Base-by-base conservation (phyloP, 2,797 vertebrate genomes). In the Meda fulgida region DNA sequence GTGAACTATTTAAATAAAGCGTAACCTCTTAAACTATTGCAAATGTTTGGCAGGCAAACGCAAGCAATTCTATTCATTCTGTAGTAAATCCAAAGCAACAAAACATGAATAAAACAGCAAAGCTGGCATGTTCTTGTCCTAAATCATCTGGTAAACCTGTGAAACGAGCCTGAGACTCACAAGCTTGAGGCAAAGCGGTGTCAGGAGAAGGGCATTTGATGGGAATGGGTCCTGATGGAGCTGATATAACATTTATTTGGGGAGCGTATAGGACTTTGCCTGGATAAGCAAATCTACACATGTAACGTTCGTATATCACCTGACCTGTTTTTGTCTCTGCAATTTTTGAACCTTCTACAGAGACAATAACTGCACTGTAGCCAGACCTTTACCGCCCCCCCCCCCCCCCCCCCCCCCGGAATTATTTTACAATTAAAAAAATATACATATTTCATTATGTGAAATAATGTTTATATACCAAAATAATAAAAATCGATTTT, bases 181-280 rank as follows among this genome's bases (percentile, higher is more conserved):
- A 76, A 29, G 34, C 83, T 78, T 79, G 10, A 43, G 76, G 83
- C 85, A 85, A 84, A 79, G 65, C 60, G 9, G 65, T 89, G 84
- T 86, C 87, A 88, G 63, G 48, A 81, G 69, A 14, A 48, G 58
- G 55, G 11, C 69, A 43, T 81, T 55, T 81, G 81, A 87, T 67
- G 76, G 69, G 76, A 79, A 83, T 81, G 43, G 63, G 77, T 83
- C 84, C 55, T 65, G 70, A 85, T 58, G 78, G 66, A 82, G 38
- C 78, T 51, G 79, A 81, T 81, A 58, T 76, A 76, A 86, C 85
- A 79, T 79, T 69, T 84, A 87, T 85, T 88, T 80, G 60, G 51
- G 65, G 19, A 85, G 67, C 73, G 31, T n/a, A 76, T 31, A 34
- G 53, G 71, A 79, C 36, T 38, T 51, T 48, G 77, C 48, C 58